Evolutionary conservation across 2,797 vertebrate genomes (phyloP), one percentile per base, ranked within the genome.

Genomic region (Xenentodon cancila): DNA sequence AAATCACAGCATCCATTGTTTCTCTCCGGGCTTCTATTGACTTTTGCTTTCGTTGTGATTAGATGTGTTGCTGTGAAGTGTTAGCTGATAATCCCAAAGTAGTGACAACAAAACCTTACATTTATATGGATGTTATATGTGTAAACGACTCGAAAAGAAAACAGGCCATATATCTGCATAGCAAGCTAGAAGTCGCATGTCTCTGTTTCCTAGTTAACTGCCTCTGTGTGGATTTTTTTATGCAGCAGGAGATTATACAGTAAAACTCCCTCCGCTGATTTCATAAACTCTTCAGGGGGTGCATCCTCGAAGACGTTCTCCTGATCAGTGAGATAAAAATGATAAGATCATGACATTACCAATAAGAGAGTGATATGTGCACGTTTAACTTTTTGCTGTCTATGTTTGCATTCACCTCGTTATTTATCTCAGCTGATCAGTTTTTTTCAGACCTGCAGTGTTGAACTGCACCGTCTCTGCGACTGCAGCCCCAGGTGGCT

Each of bases 81-180:
- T 64, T 57, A 66, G 53, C 55, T 48, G 51, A 65, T 62, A 48
- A 73, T 55, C 58, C n/a, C 37, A 47, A 32, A 62, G 18, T 19
- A 16, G 34, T 17, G 9, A 11, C 48, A 64, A 5, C 12, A 37
- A 11, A 37, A 11, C 12, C 12, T 37, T 13, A 37, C 34, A 37
- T 11, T 37, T 37, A 37, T 11, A 37, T 37, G 12, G 12, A 37
- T 37, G 12, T 37, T 37, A 12, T 37, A 13, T 37, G 3, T 37
- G 1, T 30, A 30, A 3, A 30, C 4, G 7, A 30, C 30, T 37
- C 5, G 12, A 37, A 37, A 37, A 11, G 12, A 12, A 37, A 37
- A 37, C 12, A 37, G 11, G 9, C 9, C 34, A 12, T 37, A 12
- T 37, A 37, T 13, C 5, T 37, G 34, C 34, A 37, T 1, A 37